Base-by-base conservation (phyloP, 2,888 invertebrate species). In the Drosophila mercatorum region DNA sequence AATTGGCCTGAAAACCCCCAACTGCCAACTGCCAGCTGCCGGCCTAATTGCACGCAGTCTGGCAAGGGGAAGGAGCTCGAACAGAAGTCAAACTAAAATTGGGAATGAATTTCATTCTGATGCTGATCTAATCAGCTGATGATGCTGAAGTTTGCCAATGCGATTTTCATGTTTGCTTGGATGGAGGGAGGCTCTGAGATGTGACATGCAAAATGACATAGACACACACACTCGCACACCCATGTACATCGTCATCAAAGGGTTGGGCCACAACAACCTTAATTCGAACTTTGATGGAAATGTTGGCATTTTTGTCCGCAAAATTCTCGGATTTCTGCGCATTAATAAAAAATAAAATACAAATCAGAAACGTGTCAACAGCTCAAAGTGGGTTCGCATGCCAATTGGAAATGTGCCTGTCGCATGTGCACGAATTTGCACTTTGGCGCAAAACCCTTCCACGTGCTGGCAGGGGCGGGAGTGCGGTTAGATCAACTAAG, bases 271-370 rank as follows among this genome's bases (percentile, higher is more conserved):
- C 52, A 40, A 41, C 38, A 40, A 41, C 38, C 44, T 64, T 53
- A 12, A n/a, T 72, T 69, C 73, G 67, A 73, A 78, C 77, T 89
- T 84, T 85, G 88, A 89, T 80, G 65, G 73, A 89, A 89, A 63
- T 87, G 80, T 80, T 87, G 75, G 72, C 82, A 82, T 65, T 89
- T 85, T 85, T 89, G 41, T 53, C 67, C 60, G 47, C 74, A 76
- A 84, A 78, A 68, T 62, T 51, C 34, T 51, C 22, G 60, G 55
- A 73, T 83, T 81, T 83, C 57, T 66, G 66, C 64, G 77, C 83
- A 88, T 86, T 83, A 83, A 73, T 76, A 87, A 68, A 76, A 77
- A 80, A 73, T 65, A 77, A 68, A 68, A 72, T 64, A 31, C 76
- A 83, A 83, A 72, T 72, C 83, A 75, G 68, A 77, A 68, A 76